Conservation (phyloP, 2,113 vertebrate genomes). For the Brachyistius frenatus region DNA sequence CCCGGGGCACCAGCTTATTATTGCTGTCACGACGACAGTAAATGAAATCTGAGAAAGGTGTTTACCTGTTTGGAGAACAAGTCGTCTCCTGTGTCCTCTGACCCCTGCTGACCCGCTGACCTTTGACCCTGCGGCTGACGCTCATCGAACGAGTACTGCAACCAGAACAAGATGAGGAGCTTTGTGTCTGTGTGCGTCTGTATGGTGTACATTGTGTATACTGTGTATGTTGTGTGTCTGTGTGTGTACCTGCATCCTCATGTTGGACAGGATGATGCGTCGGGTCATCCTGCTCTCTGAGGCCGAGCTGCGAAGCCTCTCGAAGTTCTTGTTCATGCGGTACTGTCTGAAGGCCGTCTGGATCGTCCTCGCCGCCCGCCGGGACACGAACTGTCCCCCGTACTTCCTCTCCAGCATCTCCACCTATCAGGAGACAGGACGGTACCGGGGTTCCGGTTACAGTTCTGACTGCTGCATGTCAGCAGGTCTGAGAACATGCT, state of each 20-base stretch:
- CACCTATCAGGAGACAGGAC: constrained; percentile 81
- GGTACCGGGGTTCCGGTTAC: too few relatives aligned
- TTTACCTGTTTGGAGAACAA: constrained; percentile 77
- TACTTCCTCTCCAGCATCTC: constrained; percentile 97
- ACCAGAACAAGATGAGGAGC: background rate
- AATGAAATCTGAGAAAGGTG: too few relatives aligned
- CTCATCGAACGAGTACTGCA: constrained; percentile 78
- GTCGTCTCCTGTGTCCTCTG: constrained; percentile 65
- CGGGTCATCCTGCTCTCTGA: constrained; percentile 80
- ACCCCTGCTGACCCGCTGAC: constrained; percentile 61
- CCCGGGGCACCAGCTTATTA: background rate
- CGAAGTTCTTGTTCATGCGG: constrained; percentile 81
- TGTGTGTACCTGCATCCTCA: constrained; percentile 76
- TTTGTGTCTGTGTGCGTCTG: background rate
- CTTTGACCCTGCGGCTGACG: constrained; percentile 68
- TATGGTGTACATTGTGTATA: background rate
- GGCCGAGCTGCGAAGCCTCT: constrained; percentile 76
- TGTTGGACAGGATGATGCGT: constrained; percentile 81
- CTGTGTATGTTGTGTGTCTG: background rate
- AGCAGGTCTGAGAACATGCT: too few relatives aligned
- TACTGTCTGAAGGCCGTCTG: constrained; percentile 80
- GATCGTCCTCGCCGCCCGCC: constrained; percentile 76
- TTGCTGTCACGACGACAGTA: background rate
- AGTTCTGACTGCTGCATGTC: too few relatives aligned
- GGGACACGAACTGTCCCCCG: constrained; percentile 81